These are phyloP conservation scores for Coranthus polyacanthus DNA, from an alignment of 2,797 vertebrate genomes.

Conservation along the genomic window DNA sequence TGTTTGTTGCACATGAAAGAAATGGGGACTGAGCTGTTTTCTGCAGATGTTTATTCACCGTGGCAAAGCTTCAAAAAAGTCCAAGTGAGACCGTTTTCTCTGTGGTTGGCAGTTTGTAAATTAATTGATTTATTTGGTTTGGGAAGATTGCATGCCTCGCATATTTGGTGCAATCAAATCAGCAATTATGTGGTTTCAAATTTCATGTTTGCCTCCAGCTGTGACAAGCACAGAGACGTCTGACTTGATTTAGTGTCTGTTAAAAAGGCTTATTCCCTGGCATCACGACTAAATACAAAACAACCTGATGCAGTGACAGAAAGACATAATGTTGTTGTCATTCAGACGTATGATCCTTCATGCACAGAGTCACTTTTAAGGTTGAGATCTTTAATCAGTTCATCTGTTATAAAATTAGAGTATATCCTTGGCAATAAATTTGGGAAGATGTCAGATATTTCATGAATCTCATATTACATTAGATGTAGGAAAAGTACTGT, in stretches of 20 bases:
- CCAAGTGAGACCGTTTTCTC: slow-evolving; percentile 45
- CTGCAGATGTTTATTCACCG: slow-evolving; percentile 75
- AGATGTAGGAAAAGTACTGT: slow-evolving; percentile 19
- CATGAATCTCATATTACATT: slow-evolving; percentile 30
- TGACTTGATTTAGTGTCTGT: slow-evolving; percentile 57
- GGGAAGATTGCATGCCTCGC: slow-evolving; percentile 62
- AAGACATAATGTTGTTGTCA: slow-evolving; percentile 10
- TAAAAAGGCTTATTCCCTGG: slow-evolving; percentile 45
- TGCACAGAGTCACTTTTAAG: not conserved
- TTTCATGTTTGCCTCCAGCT: slow-evolving; percentile 70
- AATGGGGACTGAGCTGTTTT: slow-evolving; percentile 63
- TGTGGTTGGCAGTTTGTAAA: slow-evolving; percentile 67
- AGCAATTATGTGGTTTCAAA: slow-evolving; percentile 77
- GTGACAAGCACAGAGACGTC: slow-evolving; percentile 61
- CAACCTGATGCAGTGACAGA: slow-evolving; percentile 28
- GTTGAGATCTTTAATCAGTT: slow-evolving; percentile 7
- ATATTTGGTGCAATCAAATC: slow-evolving; percentile 76
- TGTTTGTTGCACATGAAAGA: slow-evolving; percentile 77
- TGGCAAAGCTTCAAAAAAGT: slow-evolving; percentile 61
- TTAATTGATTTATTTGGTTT: slow-evolving; percentile 74
- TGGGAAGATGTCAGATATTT: slow-evolving; percentile 5
- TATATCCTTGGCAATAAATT: slow-evolving; percentile 27
- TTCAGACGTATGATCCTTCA: slow-evolving; percentile 11
- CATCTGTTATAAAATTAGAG: slow-evolving; percentile 9
- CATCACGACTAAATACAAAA: slow-evolving; percentile 39